These are phyloP conservation scores for Melanerpes aurifrons DNA, from an alignment of 2,113 vertebrate genomes.

Conservation along the genomic window DNA sequence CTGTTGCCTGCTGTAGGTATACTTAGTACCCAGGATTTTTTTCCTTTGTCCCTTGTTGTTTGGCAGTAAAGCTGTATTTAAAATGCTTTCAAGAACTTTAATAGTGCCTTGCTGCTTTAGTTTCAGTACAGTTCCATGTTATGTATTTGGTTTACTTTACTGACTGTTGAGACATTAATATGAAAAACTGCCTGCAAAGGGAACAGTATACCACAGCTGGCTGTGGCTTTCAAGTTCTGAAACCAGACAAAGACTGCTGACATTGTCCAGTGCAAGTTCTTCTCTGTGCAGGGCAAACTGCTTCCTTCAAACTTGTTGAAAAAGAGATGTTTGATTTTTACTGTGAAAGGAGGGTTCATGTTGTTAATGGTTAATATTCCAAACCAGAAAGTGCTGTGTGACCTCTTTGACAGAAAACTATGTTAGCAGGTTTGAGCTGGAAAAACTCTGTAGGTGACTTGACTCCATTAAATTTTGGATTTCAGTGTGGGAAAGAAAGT, in stretches of 20 bases:
- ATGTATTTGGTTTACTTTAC: background rate
- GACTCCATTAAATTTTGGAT: conserved; percentile 34
- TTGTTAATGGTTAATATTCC: background rate
- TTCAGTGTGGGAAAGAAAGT: conserved; percentile 33
- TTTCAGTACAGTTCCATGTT: background rate
- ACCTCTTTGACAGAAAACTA: conserved; percentile 35
- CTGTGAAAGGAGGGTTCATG: background rate
- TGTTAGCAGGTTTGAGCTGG: conserved; percentile 31
- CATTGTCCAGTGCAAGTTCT: background rate
- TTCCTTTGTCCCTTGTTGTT: background rate
- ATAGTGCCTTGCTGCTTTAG: background rate
- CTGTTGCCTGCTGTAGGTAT: background rate
- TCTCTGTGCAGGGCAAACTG: background rate
- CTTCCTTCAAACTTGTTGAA: conserved; percentile 2
- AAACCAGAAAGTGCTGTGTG: background rate
- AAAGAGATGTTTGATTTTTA: conserved; percentile 26
- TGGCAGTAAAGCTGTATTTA: background rate
- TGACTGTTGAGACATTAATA: background rate
- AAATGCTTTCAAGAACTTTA: background rate
- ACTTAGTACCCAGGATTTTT: background rate
- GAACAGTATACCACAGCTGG: background rate
- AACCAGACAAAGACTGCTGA: background rate
- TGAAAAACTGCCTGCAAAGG: background rate
- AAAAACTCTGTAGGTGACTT: conserved; percentile 34
- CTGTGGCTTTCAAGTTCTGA: background rate